phyloP scores from a whole-genome alignment of 2,113 vertebrate genomes.

The Colinus virginianus region DNA sequence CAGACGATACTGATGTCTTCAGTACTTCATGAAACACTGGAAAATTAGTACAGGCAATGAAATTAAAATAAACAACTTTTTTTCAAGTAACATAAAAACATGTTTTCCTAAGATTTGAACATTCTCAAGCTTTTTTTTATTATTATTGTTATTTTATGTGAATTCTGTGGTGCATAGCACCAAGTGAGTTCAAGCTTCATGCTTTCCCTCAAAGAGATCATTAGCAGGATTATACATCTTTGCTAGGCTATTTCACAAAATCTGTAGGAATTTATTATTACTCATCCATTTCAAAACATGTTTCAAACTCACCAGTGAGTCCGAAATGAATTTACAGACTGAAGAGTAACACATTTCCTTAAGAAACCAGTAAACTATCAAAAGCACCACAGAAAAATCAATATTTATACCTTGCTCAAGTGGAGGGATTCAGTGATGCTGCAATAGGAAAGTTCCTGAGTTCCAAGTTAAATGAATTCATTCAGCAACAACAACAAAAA shows the following conservation, averaged over 20 bases:
- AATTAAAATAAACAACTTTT: not conserved
- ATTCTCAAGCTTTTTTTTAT: not conserved
- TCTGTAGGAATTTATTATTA: not conserved
- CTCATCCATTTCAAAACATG: not conserved
- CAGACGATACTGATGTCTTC: not conserved
- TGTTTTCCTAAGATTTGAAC: not conserved
- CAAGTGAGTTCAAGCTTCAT: not conserved
- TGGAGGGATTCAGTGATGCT: not conserved
- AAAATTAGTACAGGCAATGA: not conserved
- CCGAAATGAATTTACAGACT: not conserved
- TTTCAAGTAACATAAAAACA: rapidly evolving
- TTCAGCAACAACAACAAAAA: not conserved
- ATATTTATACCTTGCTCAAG: not conserved
- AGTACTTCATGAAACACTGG: not conserved
- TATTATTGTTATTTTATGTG: not conserved
- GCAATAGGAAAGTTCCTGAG: not conserved
- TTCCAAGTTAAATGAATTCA: not conserved
- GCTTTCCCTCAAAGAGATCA: not conserved
- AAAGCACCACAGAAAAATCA: not conserved
- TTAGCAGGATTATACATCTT: not conserved
- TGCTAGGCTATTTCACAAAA: not conserved
- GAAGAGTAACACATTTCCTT: not conserved
- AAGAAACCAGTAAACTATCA: not conserved
- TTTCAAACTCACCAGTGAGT: not conserved
- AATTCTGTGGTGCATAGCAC: not conserved